Evolutionary conservation across 92 coral and sea anemone species (phyloP).

Genomic region (Phenganax marumi): DNA sequence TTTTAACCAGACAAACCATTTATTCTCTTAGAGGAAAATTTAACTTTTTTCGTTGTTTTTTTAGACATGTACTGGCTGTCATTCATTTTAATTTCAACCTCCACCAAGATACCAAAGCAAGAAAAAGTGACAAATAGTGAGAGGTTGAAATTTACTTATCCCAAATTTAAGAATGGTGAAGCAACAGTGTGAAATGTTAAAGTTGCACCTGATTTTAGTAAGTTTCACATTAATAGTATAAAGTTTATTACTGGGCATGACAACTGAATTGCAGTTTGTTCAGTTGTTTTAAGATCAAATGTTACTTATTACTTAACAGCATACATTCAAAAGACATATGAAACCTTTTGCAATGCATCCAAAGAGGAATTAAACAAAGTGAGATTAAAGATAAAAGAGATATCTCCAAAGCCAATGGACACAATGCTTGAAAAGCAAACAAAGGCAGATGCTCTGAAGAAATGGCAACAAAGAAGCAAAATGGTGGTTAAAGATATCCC

Average conservation of each 20-base stretch:
- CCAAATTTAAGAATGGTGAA: too few relatives aligned
- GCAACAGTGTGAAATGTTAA: background rate
- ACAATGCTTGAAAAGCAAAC: slow-evolving; percentile 6
- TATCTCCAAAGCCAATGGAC: background rate
- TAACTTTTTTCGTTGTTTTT: background rate
- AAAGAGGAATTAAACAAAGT: background rate
- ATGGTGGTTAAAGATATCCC: background rate
- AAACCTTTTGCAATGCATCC: background rate
- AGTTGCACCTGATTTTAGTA: background rate
- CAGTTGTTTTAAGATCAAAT: background rate
- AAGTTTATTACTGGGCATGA: background rate
- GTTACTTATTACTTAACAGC: background rate
- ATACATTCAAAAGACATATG: background rate
- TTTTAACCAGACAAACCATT: too few relatives aligned
- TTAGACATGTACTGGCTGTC: slow-evolving; percentile 1
- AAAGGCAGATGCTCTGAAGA: slow-evolving; percentile 1
- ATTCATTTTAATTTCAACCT: slow-evolving; percentile 1
- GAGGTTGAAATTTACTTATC: background rate
- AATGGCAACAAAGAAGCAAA: background rate
- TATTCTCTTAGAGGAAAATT: too few relatives aligned
- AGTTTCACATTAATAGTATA: background rate
- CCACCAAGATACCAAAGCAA: background rate
- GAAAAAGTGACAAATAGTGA: slow-evolving; percentile 3
- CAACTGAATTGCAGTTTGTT: background rate
- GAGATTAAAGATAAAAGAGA: background rate